Conservation (phyloP, 2,113 vertebrate genomes). For the Sceloporus tristichus region DNA sequence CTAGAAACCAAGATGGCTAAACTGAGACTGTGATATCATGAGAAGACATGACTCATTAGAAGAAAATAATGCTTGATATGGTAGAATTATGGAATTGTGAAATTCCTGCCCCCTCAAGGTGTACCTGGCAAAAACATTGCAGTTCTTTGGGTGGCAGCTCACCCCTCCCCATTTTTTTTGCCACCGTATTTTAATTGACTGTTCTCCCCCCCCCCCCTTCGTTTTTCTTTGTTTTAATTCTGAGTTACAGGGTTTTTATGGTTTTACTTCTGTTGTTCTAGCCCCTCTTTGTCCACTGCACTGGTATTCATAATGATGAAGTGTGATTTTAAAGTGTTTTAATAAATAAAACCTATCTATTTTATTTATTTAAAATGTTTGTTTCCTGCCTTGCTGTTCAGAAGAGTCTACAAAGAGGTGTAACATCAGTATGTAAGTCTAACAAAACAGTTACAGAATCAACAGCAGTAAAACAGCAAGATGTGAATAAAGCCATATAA, state of each 20-base stretch:
- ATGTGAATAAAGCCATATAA: neutral
- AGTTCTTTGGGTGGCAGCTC: neutral
- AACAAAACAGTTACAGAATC: neutral
- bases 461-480: neutral
- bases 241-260: too few relatives aligned
- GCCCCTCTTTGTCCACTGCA: neutral
- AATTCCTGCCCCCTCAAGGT: too few relatives aligned
- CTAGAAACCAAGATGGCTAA: too few relatives aligned
- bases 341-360: neutral
- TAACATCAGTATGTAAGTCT: neutral
- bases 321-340: neutral
- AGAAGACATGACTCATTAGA: too few relatives aligned
- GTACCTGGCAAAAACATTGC: too few relatives aligned
- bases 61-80: too few relatives aligned
- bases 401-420: neutral
- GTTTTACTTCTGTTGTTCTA: neutral
- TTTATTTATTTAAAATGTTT: neutral
- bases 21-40: too few relatives aligned
- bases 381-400: neutral
- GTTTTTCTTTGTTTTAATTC: too few relatives aligned
- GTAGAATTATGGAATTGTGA: too few relatives aligned
- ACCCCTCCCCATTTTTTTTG: too few relatives aligned
- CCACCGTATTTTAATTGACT: too few relatives aligned
- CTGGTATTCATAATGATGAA: neutral
- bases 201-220: too few relatives aligned